phyloP scores from a whole-genome alignment of 2,113 vertebrate species.

The Calonectris borealis region DNA sequence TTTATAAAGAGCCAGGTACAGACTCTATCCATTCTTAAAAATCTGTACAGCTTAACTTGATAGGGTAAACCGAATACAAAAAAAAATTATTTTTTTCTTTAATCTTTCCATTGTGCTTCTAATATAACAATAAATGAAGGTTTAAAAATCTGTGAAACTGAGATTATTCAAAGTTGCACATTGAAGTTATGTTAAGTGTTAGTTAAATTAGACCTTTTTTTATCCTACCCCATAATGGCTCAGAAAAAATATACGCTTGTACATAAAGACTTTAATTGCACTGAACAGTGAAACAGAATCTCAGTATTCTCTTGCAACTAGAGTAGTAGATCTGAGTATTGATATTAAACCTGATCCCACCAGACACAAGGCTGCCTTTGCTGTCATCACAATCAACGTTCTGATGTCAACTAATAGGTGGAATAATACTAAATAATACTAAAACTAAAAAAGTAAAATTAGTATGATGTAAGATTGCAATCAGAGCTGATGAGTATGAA shows the following conservation, averaged over 20 bases:
- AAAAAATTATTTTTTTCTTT: not conserved
- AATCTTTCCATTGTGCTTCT: not conserved
- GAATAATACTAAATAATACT: not conserved
- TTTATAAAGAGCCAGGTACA: constrained; percentile 37
- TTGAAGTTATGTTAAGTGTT: not conserved
- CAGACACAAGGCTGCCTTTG: not conserved
- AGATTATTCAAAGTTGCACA: not conserved
- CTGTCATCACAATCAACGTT: not conserved
- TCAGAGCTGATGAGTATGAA: not conserved
- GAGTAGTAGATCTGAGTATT: not conserved
- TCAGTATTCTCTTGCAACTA: not conserved
- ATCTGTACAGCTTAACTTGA: not conserved
- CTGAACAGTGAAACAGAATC: constrained; percentile 11
- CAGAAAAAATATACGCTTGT: not conserved
- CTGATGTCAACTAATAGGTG: not conserved
- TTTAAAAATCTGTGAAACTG: not conserved
- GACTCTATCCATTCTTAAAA: not conserved
- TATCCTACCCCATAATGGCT: not conserved
- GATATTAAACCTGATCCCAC: not conserved
- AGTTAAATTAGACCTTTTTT: not conserved
- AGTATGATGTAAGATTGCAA: not conserved
- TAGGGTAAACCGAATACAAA: not conserved
- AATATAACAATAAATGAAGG: not conserved
- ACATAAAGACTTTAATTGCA: constrained; percentile 8
- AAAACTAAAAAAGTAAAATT: not conserved